Conservation (phyloP, 1,140 invertebrate genomes). For the Tetramorium parvispinum region DNA sequence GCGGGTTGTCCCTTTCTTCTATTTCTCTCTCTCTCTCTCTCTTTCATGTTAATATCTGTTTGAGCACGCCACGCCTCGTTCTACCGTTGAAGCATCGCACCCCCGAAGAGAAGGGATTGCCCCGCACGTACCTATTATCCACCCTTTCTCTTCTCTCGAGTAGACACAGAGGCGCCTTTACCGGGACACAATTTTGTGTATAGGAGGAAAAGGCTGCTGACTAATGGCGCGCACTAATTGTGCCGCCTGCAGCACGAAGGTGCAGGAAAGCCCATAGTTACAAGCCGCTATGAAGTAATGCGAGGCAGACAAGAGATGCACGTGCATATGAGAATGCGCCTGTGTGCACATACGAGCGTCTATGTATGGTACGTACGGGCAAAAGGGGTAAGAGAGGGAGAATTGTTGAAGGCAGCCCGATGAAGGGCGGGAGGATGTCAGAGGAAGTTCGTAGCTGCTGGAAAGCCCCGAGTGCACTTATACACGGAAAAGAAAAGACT, state of each 20-base stretch:
- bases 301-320: conserved; percentile 20
- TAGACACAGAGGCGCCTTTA: conserved; percentile 72
- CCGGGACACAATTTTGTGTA: conserved; percentile 70
- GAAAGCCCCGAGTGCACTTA: conserved; percentile 47
- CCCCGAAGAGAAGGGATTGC: conserved; percentile 59
- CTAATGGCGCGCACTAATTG: conserved; percentile 80
- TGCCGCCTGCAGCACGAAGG: conserved; percentile 63
- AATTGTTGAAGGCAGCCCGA: conserved; percentile 17
- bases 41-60: conserved; percentile 63
- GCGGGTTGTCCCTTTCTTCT: background rate
- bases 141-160: conserved; percentile 62
- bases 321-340: background rate
- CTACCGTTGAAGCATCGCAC: conserved; percentile 24
- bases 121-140: conserved; percentile 61
- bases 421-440: conserved; percentile 6
- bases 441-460: conserved; percentile 44
- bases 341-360: too few species aligned
- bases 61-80: conserved; percentile 52
- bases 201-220: conserved; percentile 74
- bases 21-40: conserved; percentile 9
- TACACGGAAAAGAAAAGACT: conserved; percentile 50
- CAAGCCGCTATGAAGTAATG: conserved; percentile 33
- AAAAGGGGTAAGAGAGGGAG: background rate
- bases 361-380: too few species aligned
- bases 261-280: conserved; percentile 55